A percentile compares a stretch with the other conserved stretches of the same genome.
phyloP scores from a whole-genome alignment of 2,888 invertebrate species.

The Drepanosiphum platanoidis region DNA sequence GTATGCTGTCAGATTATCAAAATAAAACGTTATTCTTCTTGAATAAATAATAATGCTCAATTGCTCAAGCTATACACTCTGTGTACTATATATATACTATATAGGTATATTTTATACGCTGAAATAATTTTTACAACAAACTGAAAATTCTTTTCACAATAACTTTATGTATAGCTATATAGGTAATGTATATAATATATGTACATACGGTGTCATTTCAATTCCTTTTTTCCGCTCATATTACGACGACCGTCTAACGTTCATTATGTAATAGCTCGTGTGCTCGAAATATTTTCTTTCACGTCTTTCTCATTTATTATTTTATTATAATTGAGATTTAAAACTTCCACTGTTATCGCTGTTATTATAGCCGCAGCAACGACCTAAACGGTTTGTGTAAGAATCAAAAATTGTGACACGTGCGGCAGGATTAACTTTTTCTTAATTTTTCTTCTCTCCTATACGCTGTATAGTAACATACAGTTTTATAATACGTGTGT shows the following conservation, averaged over 20 bases:
- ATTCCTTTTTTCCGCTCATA: not conserved
- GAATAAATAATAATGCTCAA: too few species aligned
- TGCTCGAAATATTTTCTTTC: not conserved
- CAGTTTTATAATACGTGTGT: not conserved
- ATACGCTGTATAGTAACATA: not conserved
- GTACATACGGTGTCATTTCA: too few species aligned
- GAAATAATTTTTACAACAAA: not conserved
- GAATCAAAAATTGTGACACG: conserved; percentile 3
- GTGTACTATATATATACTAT: not conserved
- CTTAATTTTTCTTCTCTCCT: not conserved
- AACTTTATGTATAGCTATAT: not conserved
- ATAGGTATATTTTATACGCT: too few species aligned
- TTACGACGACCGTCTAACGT: conserved; percentile 13
- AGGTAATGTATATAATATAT: not conserved
- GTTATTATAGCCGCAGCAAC: not conserved
- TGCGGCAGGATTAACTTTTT: not conserved
- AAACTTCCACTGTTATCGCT: not conserved
- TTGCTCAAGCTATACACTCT: not conserved
- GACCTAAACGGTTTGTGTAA: not conserved
- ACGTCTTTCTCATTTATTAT: not conserved
- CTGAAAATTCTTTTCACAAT: conserved; percentile 10
- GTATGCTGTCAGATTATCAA: not conserved
- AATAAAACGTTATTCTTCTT: not conserved
- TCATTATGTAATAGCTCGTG: not conserved
- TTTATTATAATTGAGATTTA: conserved; percentile 24